Base-by-base conservation (phyloP, 2,888 invertebrate species). In the Frankliniella intonsa region DNA sequence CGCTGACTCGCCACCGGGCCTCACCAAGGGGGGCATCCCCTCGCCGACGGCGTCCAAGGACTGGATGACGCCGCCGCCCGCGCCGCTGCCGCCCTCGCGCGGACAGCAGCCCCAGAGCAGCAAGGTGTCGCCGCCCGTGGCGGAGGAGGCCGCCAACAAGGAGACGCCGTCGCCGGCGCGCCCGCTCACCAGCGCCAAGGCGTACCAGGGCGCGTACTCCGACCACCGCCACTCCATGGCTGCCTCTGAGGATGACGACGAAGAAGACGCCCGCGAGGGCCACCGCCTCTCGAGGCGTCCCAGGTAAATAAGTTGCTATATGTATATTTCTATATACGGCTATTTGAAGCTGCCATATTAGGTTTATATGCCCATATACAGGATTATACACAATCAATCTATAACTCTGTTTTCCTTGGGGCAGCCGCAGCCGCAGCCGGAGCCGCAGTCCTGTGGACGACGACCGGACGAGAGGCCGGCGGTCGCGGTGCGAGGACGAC, bases 51-150 rank as follows among this genome's bases (percentile, higher is more conserved):
- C 69, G n/a, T 11, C n/a, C 69, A 69, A 69, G 69, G 69, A 69
- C n/a, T 69, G 69, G 69, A 69, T 69, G 69, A 80, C 82, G 38
- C 22, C 55, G 80, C n/a, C 51, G 55, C 80, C 51, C 80, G 50
- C 82, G 17, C 82, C 80, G 38, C 27, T 55, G n/a, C 80, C 82
- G 50, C 80, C 80, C 11, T 69, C 69, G 8, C 69, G 69, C 69
- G 69, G 25, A 51, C 17, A n/a, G 69, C 69, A 69, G 69, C 69
- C 22, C n/a, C 69, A 69, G 69, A 69, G 80, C 50, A 88, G 86
- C 84, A 93, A 93, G 85, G 91, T 92, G 17, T 93, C 93, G 62
- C 92, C 94, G 14, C 90, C 92, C 10, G 91, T 92, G 3, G 91
- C 90, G 11, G 93, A 94, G 86, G 93, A 94, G 87, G 91, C 91